These are phyloP conservation scores for Trichogramma evanescens DNA, from an alignment of 2,888 invertebrate genomes.

Conservation along the genomic window DNA sequence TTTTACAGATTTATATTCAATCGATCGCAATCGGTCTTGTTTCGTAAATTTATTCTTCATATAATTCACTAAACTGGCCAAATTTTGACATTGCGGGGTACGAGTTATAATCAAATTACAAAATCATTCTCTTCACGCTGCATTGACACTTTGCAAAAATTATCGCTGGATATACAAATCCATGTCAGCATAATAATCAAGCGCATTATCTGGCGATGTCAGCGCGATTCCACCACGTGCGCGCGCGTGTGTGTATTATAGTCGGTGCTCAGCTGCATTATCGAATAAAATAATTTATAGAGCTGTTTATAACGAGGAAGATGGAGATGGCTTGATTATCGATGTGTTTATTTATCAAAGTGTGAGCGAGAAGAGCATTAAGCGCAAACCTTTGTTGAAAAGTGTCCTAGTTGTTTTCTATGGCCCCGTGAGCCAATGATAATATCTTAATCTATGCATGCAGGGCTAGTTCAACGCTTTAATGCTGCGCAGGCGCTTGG, in stretches of 20 bases:
- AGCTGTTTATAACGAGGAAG: neutral
- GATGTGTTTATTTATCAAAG: slow-evolving; percentile 7
- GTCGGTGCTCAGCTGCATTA: slow-evolving; percentile 1
- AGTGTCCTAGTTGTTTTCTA: slow-evolving; percentile 21
- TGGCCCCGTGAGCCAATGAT: slow-evolving; percentile 9
- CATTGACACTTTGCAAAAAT: too few species aligned
- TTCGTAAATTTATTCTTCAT: too few species aligned
- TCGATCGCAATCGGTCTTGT: too few species aligned
- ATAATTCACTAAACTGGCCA: too few species aligned
- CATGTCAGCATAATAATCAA: too few species aligned
- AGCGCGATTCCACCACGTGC: neutral
- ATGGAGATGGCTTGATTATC: slow-evolving; percentile 11
- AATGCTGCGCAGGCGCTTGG: too few species aligned
- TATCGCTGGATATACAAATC: too few species aligned
- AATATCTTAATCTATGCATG: slow-evolving; percentile 21
- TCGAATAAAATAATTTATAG: slow-evolving; percentile 11
- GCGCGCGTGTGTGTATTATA: neutral
- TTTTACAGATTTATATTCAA: too few species aligned
- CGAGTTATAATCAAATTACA: neutral
- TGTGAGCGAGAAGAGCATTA: slow-evolving; percentile 3
- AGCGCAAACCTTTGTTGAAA: slow-evolving; percentile 13
- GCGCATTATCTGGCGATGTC: neutral
- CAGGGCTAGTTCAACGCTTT: neutral
- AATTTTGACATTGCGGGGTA: neutral
- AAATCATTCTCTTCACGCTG: too few species aligned